These are phyloP conservation scores for Mesocricetus auratus DNA, from an alignment of 2,113 vertebrate genomes.

Conservation along the genomic window DNA sequence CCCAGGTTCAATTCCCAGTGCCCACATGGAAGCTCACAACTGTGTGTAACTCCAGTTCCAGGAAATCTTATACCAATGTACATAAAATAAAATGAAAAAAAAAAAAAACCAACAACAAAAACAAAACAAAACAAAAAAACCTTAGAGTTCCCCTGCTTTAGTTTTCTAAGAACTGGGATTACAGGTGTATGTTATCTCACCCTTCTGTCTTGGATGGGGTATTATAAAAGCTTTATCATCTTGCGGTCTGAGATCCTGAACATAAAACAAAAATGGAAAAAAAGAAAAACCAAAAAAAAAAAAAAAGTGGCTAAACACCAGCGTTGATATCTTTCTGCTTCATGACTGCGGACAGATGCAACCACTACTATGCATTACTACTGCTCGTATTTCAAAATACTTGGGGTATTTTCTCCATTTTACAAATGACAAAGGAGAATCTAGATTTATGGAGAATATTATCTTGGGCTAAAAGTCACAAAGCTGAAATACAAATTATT, in stretches of 20 bases:
- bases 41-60: too few species aligned
- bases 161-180: not conserved
- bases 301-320: not conserved
- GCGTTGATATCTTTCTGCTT: not conserved
- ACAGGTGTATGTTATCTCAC: not conserved
- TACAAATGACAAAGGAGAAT: not conserved
- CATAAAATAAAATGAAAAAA: not conserved
- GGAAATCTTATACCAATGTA: too few species aligned
- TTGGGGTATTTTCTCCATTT: not conserved
- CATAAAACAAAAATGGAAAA: not conserved
- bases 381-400: slow-evolving; percentile 36
- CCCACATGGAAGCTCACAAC: too few species aligned
- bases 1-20: too few species aligned
- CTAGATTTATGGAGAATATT: slow-evolving; percentile 10
- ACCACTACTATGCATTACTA: not conserved
- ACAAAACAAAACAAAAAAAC: not conserved
- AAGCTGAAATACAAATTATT: slow-evolving; percentile 1
- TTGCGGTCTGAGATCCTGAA: not conserved
- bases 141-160: not conserved
- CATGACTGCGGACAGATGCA: not conserved
- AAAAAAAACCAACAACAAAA: not conserved
- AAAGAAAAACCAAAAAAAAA: too few species aligned
- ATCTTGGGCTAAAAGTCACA: slow-evolving; percentile 47
- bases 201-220: not conserved
- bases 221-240: not conserved